A percentile compares a stretch with the other conserved stretches of the same genome.
These are phyloP conservation scores for Arremon aurantiirostris DNA, from an alignment of 2,797 vertebrate genomes.

Conservation along the genomic window DNA sequence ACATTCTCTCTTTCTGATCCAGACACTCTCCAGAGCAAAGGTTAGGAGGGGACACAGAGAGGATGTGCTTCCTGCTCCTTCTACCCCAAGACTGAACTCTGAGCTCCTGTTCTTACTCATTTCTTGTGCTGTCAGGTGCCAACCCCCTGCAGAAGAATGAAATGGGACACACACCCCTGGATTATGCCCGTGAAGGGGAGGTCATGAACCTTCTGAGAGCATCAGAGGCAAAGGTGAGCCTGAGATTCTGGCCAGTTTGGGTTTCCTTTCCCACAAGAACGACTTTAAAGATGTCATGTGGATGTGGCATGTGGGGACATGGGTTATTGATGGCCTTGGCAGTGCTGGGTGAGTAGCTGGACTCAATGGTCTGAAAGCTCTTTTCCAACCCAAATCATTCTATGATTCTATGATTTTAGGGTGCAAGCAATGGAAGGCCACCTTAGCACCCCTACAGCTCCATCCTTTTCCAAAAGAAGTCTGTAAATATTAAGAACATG, in stretches of 20 bases:
- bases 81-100: conserved; percentile 28
- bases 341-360: neutral
- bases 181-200: conserved; percentile 91
- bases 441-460: neutral
- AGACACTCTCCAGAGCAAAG: neutral
- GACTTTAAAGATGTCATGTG: fast-evolving
- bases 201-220: conserved; percentile 81
- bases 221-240: conserved; percentile 84
- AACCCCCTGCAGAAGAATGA: conserved; percentile 88
- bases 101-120: neutral
- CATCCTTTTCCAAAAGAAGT: too few relatives aligned
- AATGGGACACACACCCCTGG: conserved; percentile 87
- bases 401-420: neutral
- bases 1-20: neutral
- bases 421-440: fast-evolving
- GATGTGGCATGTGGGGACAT: neutral
- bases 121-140: conserved; percentile 80
- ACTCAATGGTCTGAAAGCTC: neutral
- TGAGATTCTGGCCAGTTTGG: neutral
- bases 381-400: neutral
- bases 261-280: neutral
- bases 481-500: neutral
- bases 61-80: neutral
- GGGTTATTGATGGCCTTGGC: neutral
- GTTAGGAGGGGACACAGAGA: neutral